A percentile compares a stretch with the other conserved stretches of the same genome.
Evolutionary conservation across 2,113 vertebrate genomes (phyloP).

Genomic region (Tinamus guttatus): DNA sequence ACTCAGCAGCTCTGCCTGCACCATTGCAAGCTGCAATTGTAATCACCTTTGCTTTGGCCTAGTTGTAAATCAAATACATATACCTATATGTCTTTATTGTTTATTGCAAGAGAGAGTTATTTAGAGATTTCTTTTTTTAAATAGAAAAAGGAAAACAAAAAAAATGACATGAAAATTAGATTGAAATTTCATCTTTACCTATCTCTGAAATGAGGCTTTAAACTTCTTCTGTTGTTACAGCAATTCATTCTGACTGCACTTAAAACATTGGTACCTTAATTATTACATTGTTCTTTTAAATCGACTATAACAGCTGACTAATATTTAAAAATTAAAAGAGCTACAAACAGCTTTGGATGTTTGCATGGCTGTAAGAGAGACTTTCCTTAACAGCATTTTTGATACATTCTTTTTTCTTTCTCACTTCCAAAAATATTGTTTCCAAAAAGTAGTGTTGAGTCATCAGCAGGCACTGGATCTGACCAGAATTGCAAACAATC

Average conservation of each 20-base stretch:
- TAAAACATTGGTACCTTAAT: background rate
- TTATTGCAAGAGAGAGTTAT: background rate
- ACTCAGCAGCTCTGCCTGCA: background rate
- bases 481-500: background rate
- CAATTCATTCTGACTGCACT: background rate
- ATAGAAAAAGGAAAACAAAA: background rate
- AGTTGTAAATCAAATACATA: background rate
- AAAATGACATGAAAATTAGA: background rate
- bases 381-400: background rate
- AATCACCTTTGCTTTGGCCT: background rate
- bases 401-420: background rate
- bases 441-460: background rate
- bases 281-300: background rate
- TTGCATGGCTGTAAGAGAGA: background rate
- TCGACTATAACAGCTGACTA: background rate
- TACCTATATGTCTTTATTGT: background rate
- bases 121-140: background rate
- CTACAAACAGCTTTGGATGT: background rate
- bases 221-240: background rate
- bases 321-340: background rate
- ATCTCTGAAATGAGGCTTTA: background rate
- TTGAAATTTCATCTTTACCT: background rate
- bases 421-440: background rate
- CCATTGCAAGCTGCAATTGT: background rate
- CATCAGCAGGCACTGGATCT: background rate